Evolutionary conservation across 2,888 invertebrate genomes (phyloP).

Genomic region (Serripes groenlandicus): DNA sequence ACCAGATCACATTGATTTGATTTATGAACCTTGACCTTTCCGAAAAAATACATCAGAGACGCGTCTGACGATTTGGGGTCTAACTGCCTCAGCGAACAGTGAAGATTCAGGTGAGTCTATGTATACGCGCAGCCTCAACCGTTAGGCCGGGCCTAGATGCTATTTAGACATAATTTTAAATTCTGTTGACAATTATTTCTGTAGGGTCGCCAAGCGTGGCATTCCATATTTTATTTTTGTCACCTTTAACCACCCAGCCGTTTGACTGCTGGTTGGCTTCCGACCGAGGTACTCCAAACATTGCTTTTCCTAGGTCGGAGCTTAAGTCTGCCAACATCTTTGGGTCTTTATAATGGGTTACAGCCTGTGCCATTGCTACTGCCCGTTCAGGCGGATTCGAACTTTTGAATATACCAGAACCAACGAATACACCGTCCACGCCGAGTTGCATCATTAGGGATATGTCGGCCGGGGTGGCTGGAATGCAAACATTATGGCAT

Average conservation of each 20-base stretch:
- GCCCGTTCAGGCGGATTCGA: conserved; percentile 80
- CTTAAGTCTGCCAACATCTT: conserved; percentile 80
- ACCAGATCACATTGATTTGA: no score
- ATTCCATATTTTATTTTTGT: conserved; percentile 72
- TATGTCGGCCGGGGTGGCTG: conserved; percentile 85
- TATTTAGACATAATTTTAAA: no score
- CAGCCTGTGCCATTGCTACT: conserved; percentile 83
- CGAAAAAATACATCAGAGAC: no score
- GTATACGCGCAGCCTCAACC: no score
- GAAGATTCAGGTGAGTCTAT: no score
- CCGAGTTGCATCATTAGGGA: conserved; percentile 85
- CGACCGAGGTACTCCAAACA: conserved; percentile 76
- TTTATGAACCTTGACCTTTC: no score
- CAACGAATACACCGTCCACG: conserved; percentile 85
- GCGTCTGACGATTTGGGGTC: no score
- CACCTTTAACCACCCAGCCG: conserved; percentile 44
- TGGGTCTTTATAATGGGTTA: conserved; percentile 83
- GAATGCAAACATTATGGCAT: conserved; percentile 31
- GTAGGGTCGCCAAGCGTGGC: conserved; percentile 69
- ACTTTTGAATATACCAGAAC: conserved; percentile 85
- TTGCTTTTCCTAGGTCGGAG: conserved; percentile 82
- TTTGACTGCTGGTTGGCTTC: conserved; percentile 40
- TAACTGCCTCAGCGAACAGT: no score
- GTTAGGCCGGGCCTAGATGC: no score
- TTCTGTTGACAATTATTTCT: no score